Evolutionary conservation across 2,888 invertebrate species (phyloP).

Genomic region (Tipula helvola): DNA sequence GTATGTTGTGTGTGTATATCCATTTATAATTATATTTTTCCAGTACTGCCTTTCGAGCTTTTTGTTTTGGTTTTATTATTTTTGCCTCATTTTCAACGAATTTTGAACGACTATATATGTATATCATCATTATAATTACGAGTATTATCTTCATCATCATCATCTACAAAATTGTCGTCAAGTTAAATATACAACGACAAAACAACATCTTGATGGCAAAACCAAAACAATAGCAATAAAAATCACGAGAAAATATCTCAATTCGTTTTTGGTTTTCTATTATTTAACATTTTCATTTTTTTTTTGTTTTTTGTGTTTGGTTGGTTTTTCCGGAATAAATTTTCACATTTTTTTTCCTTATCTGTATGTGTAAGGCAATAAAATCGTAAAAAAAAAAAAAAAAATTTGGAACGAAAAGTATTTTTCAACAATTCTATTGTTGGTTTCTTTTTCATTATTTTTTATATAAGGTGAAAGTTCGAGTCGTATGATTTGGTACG

Average conservation of each 20-base stretch:
- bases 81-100: not conserved
- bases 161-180: not conserved
- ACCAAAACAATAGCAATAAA: not conserved
- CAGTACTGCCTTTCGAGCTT: not conserved
- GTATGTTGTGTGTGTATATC: not conserved
- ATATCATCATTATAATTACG: not conserved
- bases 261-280: not conserved
- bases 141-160: not conserved
- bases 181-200: not conserved
- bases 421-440: not conserved
- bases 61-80: not conserved
- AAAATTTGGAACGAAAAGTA: not conserved
- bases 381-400: not conserved
- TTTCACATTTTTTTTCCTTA: not conserved
- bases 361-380: not conserved
- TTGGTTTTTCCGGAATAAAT: not conserved
- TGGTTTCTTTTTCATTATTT: not conserved
- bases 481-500: not conserved
- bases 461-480: not conserved
- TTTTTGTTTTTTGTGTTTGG: not conserved
- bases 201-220: not conserved
- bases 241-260: not conserved
- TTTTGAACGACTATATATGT: not conserved
- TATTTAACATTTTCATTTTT: not conserved
- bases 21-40: not conserved